Evolutionary conservation across 2,797 vertebrate species (phyloP).

Genomic region (Bufotes viridis): DNA sequence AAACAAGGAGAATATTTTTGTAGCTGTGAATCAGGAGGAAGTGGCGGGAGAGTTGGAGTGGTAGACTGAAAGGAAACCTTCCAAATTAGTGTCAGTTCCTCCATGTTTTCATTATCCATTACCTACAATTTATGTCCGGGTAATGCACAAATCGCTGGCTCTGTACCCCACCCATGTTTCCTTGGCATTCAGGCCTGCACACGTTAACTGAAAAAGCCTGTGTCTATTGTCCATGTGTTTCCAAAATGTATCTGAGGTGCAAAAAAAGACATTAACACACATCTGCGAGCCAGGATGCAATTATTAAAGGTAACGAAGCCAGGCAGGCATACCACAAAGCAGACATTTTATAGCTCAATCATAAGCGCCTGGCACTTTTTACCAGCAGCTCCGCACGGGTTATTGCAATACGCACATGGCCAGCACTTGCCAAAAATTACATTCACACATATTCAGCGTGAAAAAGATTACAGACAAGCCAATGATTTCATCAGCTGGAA

Average conservation of each 20-base stretch:
- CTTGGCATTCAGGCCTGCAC: constrained; percentile 36
- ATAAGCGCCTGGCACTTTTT: constrained; percentile 68
- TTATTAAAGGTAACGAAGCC: constrained; percentile 68
- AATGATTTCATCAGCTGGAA: constrained; percentile 60
- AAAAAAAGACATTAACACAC: constrained; percentile 66
- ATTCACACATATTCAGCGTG: constrained; percentile 60
- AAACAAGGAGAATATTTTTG: constrained; percentile 60
- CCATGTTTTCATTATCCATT: constrained; percentile 43
- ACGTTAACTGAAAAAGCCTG: constrained; percentile 52
- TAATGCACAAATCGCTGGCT: constrained; percentile 53
- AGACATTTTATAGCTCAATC: constrained; percentile 71
- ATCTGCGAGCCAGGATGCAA: constrained; percentile 72
- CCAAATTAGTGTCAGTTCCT: constrained; percentile 29
- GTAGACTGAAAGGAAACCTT: constrained; percentile 40
- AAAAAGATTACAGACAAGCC: constrained; percentile 58
- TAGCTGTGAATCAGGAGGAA: constrained; percentile 50
- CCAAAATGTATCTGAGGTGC: constrained; percentile 64
- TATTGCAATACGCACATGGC: constrained; percentile 57
- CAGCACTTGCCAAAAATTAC: constrained; percentile 61
- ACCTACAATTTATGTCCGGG: constrained; percentile 46
- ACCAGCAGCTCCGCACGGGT: constrained; percentile 68
- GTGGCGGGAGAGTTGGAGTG: constrained; percentile 27
- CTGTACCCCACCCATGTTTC: constrained; percentile 51
- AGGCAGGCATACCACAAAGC: constrained; percentile 64
- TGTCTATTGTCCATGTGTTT: constrained; percentile 65